These are phyloP conservation scores for Meliscaeva auricollis DNA, from an alignment of 2,888 invertebrate species.

Conservation along the genomic window DNA sequence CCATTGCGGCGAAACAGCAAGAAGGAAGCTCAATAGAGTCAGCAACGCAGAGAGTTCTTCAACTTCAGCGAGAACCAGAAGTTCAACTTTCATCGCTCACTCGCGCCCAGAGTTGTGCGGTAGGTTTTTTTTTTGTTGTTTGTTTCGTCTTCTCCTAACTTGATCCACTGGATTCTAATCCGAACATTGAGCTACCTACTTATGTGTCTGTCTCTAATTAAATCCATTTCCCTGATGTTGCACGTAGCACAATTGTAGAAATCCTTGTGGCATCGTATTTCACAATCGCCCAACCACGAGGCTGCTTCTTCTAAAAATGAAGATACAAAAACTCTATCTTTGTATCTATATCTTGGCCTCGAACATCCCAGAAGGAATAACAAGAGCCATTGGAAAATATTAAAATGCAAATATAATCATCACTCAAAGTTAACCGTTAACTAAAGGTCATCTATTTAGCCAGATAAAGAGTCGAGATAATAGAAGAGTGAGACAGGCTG, in stretches of 20 bases:
- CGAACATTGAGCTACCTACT: constrained; percentile 70
- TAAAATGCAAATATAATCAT: constrained; percentile 73
- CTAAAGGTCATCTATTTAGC: constrained; percentile 70
- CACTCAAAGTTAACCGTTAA: constrained; percentile 74
- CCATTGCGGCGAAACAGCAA: not conserved
- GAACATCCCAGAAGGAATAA: not conserved
- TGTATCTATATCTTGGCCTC: not conserved
- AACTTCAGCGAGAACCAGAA: constrained; percentile 63
- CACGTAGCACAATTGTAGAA: constrained; percentile 21
- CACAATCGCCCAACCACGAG: constrained; percentile 46
- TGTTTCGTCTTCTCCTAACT: constrained; percentile 25
- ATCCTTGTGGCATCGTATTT: constrained; percentile 58
- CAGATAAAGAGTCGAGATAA: constrained; percentile 57
- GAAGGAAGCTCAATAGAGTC: constrained; percentile 32
- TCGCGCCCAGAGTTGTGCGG: constrained; percentile 30
- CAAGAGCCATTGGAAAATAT: constrained; percentile 40
- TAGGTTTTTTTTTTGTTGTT: constrained; percentile 24
- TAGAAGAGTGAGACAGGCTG: constrained; percentile 36
- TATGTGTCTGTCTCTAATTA: constrained; percentile 67
- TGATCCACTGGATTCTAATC: constrained; percentile 70
- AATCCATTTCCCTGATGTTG: constrained; percentile 52
- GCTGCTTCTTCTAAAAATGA: constrained; percentile 14
- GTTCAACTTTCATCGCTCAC: constrained; percentile 69
- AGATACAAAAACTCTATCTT: constrained; percentile 33
- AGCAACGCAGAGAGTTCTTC: not conserved